phyloP scores from a whole-genome alignment of 2,113 vertebrate species.

The Sylvilagus bachmani region DNA sequence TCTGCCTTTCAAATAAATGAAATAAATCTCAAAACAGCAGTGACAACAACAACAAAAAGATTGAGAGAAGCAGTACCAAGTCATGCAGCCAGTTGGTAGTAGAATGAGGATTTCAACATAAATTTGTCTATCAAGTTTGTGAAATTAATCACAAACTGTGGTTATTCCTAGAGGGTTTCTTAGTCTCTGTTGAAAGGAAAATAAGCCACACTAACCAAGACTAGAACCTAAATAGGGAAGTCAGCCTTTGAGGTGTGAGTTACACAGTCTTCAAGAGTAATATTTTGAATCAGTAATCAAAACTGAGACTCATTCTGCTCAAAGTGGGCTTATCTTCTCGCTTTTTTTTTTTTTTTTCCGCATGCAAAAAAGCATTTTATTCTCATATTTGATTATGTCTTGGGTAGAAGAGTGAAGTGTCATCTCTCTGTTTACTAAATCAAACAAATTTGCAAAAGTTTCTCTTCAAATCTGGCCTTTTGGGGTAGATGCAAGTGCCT shows the following conservation, averaged over 20 bases:
- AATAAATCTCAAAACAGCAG: too few species aligned
- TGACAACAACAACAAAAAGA: too few species aligned
- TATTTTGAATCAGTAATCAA: not conserved
- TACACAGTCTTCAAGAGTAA: not conserved
- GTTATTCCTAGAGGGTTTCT: not conserved
- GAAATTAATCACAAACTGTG: not conserved
- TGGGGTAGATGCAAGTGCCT: too few species aligned
- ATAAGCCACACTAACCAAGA: not conserved
- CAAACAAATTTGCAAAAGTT: too few species aligned
- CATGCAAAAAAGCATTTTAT: too few species aligned
- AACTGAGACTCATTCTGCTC: conserved; percentile 3
- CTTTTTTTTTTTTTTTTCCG: too few species aligned
- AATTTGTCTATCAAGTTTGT: not conserved
- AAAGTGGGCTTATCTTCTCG: not conserved
- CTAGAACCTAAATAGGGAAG: not conserved
- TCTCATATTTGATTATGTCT: too few species aligned
- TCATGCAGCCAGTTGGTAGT: not conserved
- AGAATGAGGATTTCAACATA: conserved; percentile 42
- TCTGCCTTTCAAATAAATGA: too few species aligned
- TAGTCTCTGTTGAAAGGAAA: not conserved
- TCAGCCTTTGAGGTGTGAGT: not conserved
- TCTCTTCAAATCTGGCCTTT: too few species aligned
- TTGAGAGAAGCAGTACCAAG: not conserved
- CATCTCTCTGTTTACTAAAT: too few species aligned
- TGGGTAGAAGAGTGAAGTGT: too few species aligned